These are phyloP conservation scores for Malacoctenus gilli DNA, from an alignment of 2,797 vertebrate species.

Conservation along the genomic window DNA sequence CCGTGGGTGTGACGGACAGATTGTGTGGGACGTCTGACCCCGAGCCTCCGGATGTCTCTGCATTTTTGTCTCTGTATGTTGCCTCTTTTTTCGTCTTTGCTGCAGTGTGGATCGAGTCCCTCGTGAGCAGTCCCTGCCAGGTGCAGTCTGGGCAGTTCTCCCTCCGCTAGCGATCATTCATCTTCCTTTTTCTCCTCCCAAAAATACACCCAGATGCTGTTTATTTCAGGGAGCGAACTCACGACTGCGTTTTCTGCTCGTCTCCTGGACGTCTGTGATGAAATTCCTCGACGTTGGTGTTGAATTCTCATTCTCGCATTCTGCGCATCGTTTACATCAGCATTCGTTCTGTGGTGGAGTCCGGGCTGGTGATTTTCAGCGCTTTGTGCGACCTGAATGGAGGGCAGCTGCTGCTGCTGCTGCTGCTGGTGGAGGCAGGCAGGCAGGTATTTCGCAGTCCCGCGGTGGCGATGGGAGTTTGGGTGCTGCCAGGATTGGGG, in stretches of 20 bases:
- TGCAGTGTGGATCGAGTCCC: slow-evolving; percentile 9
- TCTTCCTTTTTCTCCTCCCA: background rate
- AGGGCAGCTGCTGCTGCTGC: slow-evolving; percentile 34
- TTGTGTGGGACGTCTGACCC: slow-evolving; percentile 1
- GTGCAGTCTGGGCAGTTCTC: background rate
- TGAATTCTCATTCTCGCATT: background rate
- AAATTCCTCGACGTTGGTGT: background rate
- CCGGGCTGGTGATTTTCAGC: slow-evolving; percentile 13
- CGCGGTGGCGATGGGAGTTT: slow-evolving; percentile 28
- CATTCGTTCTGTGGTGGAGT: background rate
- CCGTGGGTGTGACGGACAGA: background rate
- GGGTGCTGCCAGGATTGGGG: slow-evolving; percentile 39
- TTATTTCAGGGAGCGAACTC: background rate
- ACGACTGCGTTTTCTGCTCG: background rate
- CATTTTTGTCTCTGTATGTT: slow-evolving; percentile 2
- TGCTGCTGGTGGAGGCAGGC: slow-evolving; percentile 26
- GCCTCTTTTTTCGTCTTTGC: background rate
- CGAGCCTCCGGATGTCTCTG: slow-evolving; percentile 6
- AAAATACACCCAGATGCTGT: slow-evolving; percentile 5
- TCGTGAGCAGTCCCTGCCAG: slow-evolving; percentile 5
- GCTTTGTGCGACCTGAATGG: slow-evolving; percentile 26
- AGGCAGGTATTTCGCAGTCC: slow-evolving; percentile 31
- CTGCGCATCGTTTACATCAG: slow-evolving; percentile 1
- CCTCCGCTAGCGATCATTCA: background rate
- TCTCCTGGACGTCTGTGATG: background rate